Evolutionary conservation across 2,888 invertebrate genomes (phyloP).

Genomic region (Stenodema calcarata): DNA sequence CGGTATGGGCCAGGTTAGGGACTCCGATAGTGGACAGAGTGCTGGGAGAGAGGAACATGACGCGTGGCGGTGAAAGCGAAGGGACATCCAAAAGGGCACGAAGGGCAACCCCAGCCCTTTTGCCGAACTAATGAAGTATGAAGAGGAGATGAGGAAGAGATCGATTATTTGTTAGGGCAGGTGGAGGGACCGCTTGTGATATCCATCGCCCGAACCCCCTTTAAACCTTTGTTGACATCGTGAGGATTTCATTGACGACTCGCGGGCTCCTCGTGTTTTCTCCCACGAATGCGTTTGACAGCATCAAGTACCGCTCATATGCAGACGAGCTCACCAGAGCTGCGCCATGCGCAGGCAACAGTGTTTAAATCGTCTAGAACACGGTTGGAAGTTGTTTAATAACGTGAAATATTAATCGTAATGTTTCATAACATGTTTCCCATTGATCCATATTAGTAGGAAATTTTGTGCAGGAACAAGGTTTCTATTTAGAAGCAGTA

Average conservation of each 20-base stretch:
- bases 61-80: background rate
- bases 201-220: background rate
- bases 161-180: background rate
- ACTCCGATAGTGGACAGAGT: too few species aligned
- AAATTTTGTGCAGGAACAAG: too few species aligned
- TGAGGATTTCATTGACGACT: background rate
- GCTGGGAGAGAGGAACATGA: background rate
- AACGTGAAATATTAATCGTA: too few species aligned
- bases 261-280: background rate
- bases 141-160: background rate
- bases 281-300: background rate
- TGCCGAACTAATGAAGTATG: conserved; percentile 22
- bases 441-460: too few species aligned
- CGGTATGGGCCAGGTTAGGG: too few species aligned
- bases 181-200: background rate
- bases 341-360: too few species aligned
- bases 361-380: too few species aligned
- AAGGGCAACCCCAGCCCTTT: background rate
- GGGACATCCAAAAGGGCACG: conserved; percentile 2
- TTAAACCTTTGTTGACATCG: background rate
- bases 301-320: background rate
- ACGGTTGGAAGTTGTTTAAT: too few species aligned
- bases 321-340: background rate
- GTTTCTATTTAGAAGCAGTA: too few species aligned
- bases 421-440: too few species aligned